phyloP scores from a whole-genome alignment of 1,140 invertebrate genomes.

The Drosophila parvula region DNA sequence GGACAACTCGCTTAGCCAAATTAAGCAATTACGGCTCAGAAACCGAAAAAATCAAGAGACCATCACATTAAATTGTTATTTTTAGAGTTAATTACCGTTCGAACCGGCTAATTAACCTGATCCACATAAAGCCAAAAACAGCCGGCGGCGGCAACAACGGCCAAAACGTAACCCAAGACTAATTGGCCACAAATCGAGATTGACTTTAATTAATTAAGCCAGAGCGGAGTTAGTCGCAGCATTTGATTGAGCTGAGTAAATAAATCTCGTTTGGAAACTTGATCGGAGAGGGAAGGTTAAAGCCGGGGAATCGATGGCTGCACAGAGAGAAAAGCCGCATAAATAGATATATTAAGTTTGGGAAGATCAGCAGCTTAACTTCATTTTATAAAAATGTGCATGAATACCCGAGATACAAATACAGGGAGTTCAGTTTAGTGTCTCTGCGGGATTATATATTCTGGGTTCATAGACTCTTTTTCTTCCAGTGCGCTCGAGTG shows the following conservation, averaged over 20 bases:
- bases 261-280: conserved; percentile 52
- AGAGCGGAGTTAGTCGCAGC: conserved; percentile 28
- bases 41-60: conserved; percentile 35
- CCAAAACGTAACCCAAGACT: conserved; percentile 62
- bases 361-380: too few species aligned
- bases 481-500: conserved; percentile 13
- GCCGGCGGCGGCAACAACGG: conserved; percentile 39
- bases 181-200: conserved; percentile 75
- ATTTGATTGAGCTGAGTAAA: conserved; percentile 58
- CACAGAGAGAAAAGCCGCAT: not conserved
- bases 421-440: too few species aligned
- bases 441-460: too few species aligned
- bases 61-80: conserved; percentile 69
- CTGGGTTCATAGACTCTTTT: not conserved
- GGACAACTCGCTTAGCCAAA: conserved; percentile 67
- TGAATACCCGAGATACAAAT: not conserved
- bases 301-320: not conserved
- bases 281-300: conserved; percentile 36
- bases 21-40: conserved; percentile 70
- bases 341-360: not conserved
- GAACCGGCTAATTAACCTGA: conserved; percentile 70
- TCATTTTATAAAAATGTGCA: not conserved
- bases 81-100: conserved; percentile 62
- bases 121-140: conserved; percentile 62
- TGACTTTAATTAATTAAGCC: conserved; percentile 74